Evolutionary conservation across 1,140 invertebrate genomes (phyloP).

Genomic region (Diabrotica undecimpunctata): DNA sequence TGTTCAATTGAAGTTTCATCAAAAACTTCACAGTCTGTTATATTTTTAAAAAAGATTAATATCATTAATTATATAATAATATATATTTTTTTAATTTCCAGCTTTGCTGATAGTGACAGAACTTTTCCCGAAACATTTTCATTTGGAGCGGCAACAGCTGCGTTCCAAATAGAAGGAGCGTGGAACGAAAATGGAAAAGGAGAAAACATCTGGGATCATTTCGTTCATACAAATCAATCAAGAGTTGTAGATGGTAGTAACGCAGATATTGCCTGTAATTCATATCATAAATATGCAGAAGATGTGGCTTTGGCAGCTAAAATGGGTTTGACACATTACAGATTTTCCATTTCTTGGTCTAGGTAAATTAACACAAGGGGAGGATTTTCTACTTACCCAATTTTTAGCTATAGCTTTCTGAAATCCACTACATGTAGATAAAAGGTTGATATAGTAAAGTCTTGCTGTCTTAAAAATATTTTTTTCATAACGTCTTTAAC

Average conservation of each 20-base stretch:
- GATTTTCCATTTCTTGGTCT: slow-evolving; percentile 12
- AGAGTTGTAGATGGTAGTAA: background rate
- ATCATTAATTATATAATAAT: too few species aligned
- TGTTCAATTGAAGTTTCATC: too few species aligned
- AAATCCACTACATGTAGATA: too few species aligned
- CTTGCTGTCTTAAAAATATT: too few species aligned
- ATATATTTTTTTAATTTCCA: too few species aligned
- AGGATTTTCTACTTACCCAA: too few species aligned
- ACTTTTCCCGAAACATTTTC: slow-evolving; percentile 34
- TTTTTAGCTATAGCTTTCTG: too few species aligned
- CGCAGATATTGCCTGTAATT: slow-evolving; percentile 5
- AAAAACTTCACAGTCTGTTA: too few species aligned
- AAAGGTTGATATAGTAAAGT: too few species aligned
- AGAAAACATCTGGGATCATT: slow-evolving; percentile 54
- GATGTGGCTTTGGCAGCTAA: background rate
- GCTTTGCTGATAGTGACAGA: background rate
- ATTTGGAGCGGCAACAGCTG: slow-evolving; percentile 38
- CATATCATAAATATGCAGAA: slow-evolving; percentile 9
- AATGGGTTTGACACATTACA: slow-evolving; percentile 1
- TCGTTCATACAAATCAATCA: background rate
- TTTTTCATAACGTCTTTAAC: too few species aligned
- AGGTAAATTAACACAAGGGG: too few species aligned
- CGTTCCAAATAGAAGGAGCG: slow-evolving; percentile 47
- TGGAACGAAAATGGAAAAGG: slow-evolving; percentile 33
- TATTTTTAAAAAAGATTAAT: too few species aligned